These are phyloP conservation scores for Sycophila sp. DNA, from an alignment of 1,140 invertebrate species.

Conservation along the genomic window DNA sequence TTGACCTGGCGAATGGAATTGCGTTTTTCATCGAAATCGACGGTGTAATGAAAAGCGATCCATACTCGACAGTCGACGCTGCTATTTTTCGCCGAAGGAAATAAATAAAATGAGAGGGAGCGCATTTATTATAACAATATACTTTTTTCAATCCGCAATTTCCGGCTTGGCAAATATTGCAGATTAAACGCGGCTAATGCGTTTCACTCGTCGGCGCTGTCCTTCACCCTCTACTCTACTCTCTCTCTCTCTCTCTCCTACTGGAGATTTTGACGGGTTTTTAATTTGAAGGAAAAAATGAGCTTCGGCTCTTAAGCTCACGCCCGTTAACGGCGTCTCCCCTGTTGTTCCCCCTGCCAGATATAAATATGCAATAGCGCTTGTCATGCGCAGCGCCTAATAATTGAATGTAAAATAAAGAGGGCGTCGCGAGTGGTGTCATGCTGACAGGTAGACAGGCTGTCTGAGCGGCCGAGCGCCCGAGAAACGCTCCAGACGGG, in stretches of 20 bases:
- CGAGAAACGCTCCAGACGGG: slow-evolving; percentile 33
- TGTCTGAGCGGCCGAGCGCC: slow-evolving; percentile 20
- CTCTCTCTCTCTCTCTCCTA: too few species aligned
- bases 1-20: background rate
- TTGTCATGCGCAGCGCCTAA: slow-evolving; percentile 64
- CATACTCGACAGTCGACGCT: too few species aligned
- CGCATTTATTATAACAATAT: background rate
- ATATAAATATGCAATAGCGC: slow-evolving; percentile 65
- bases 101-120: too few species aligned
- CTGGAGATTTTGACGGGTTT: slow-evolving; percentile 36
- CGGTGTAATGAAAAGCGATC: too few species aligned
- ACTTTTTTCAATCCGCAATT: background rate
- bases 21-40: too few species aligned
- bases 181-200: slow-evolving; percentile 15
- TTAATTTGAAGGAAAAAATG: slow-evolving; percentile 34
- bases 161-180: background rate
- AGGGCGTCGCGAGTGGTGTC: slow-evolving; percentile 59
- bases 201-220: background rate
- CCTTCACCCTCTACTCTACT: too few species aligned
- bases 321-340: slow-evolving; percentile 49
- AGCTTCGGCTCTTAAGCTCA: slow-evolving; percentile 26
- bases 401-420: slow-evolving; percentile 68
- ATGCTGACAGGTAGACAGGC: slow-evolving; percentile 56
- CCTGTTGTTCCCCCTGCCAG: slow-evolving; percentile 42
- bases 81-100: too few species aligned